Conservation (phyloP, 2,888 invertebrate genomes). For the Lampropteryx suffumata region DNA sequence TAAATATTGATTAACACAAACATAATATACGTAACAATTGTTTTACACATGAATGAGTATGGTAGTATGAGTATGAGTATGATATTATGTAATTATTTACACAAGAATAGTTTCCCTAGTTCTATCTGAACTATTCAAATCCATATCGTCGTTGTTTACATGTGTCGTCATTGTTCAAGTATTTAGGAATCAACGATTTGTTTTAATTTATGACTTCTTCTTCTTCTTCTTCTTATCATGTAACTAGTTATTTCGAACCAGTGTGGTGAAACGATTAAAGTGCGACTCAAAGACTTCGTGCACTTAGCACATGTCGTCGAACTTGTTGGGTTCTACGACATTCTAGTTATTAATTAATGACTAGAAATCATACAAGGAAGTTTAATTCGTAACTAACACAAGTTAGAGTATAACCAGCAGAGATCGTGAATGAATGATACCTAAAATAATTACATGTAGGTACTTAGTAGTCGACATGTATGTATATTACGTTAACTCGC, state of each 20-base stretch:
- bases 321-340: too few relatives aligned
- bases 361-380: background rate
- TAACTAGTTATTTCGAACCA: too few relatives aligned
- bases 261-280: too few relatives aligned
- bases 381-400: background rate
- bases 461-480: conserved; percentile 42
- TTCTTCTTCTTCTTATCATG: too few relatives aligned
- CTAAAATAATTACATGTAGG: conserved; percentile 32
- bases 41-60: conserved; percentile 37
- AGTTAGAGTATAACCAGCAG: conserved; percentile 1
- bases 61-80: too few relatives aligned
- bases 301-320: too few relatives aligned
- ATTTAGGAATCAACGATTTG: too few relatives aligned
- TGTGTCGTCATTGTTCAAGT: too few relatives aligned
- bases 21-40: conserved; percentile 43
- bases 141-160: too few relatives aligned
- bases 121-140: background rate
- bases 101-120: conserved; percentile 8
- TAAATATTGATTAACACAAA: conserved; percentile 45
- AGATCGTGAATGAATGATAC: conserved; percentile 43
- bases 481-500: conserved; percentile 51
- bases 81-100: conserved; percentile 31
- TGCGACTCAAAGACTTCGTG: too few relatives aligned
- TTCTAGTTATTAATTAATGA: too few relatives aligned
- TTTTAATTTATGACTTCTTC: too few relatives aligned